Evolutionary conservation across 1,140 invertebrate genomes (phyloP).

Genomic region (Drosophila sulfurigaster): DNA sequence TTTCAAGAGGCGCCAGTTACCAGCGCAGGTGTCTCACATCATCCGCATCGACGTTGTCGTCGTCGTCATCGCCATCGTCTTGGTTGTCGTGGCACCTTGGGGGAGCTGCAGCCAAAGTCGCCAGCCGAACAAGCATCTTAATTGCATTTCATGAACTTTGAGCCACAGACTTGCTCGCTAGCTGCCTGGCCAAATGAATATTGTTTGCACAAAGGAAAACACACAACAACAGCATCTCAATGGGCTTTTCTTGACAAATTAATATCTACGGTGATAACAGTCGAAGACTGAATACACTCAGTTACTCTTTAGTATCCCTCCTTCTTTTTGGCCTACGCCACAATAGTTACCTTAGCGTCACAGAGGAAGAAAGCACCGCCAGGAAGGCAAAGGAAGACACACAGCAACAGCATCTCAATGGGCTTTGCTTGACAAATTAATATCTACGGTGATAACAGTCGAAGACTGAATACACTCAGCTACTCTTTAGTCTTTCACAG

Average conservation of each 20-base stretch:
- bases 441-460: conserved; percentile 6
- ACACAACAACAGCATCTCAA: conserved; percentile 8
- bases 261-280: conserved; percentile 21
- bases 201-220: conserved; percentile 56
- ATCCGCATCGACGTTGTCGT: conserved; percentile 24
- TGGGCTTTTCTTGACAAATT: conserved; percentile 25
- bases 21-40: conserved; percentile 76
- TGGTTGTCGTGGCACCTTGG: conserved; percentile 59
- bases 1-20: conserved; percentile 82
- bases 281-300: background rate
- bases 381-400: conserved; percentile 28
- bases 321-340: too few species aligned
- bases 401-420: conserved; percentile 2
- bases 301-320: background rate
- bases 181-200: conserved; percentile 46
- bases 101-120: conserved; percentile 47
- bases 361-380: too few species aligned
- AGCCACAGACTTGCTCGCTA: conserved; percentile 47
- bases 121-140: conserved; percentile 80
- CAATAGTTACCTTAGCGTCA: too few species aligned
- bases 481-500: background rate
- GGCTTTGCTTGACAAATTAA: conserved; percentile 27
- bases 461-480: background rate
- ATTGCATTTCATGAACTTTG: conserved; percentile 84
- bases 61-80: conserved; percentile 2